These are phyloP conservation scores for Argyra leucocephala DNA, from an alignment of 2,888 invertebrate species.

Conservation along the genomic window DNA sequence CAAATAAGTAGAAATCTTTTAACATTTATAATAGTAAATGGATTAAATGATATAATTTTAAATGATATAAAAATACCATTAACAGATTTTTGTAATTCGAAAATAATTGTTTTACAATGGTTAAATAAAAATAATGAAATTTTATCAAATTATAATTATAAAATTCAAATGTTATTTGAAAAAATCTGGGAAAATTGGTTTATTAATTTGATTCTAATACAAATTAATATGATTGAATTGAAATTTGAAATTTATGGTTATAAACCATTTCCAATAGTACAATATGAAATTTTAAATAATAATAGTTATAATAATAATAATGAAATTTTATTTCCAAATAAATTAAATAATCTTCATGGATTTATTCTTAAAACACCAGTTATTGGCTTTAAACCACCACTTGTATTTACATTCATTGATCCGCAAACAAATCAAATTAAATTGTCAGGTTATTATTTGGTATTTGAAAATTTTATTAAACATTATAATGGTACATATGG, in stretches of 20 bases:
- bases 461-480: background rate
- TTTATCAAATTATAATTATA: background rate
- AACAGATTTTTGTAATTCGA: background rate
- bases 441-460: background rate
- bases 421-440: background rate
- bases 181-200: background rate
- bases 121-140: background rate
- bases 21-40: background rate
- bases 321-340: background rate
- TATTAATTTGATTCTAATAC: background rate
- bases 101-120: background rate
- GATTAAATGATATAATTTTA: background rate
- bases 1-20: background rate
- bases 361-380: background rate
- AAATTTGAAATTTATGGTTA: background rate
- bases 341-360: background rate
- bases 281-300: background rate
- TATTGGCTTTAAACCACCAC: background rate
- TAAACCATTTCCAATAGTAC: background rate
- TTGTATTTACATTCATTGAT: background rate
- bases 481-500: background rate
- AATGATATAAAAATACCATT: background rate
- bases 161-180: background rate
- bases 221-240: background rate
- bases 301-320: too few species aligned